Evolutionary conservation across 2,888 invertebrate genomes (phyloP).

Genomic region (Eilema caniola): DNA sequence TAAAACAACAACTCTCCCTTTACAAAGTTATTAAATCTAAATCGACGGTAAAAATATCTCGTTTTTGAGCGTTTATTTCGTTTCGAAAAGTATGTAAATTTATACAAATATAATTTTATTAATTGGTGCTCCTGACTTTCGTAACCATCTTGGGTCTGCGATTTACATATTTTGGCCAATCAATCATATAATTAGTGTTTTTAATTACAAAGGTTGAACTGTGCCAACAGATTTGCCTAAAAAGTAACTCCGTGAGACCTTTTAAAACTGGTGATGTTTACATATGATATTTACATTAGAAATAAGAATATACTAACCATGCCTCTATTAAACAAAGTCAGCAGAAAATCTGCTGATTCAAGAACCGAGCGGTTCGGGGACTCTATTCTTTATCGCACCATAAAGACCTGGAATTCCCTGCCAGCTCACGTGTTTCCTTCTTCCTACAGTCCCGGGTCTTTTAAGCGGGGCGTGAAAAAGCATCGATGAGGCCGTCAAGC

Average conservation of each 20-base stretch:
- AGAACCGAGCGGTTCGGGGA: too few relatives aligned
- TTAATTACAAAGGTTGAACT: background rate
- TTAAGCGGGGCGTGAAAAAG: too few relatives aligned
- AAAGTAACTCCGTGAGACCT: background rate
- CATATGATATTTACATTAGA: too few relatives aligned
- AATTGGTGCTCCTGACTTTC: conserved; percentile 4
- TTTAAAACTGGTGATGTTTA: too few relatives aligned
- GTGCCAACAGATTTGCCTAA: background rate
- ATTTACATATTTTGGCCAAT: background rate
- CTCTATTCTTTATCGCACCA: too few relatives aligned
- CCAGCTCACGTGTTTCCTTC: too few relatives aligned
- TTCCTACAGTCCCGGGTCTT: too few relatives aligned
- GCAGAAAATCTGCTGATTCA: too few relatives aligned
- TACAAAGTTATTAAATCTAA: background rate
- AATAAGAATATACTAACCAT: too few relatives aligned
- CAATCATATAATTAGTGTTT: background rate
- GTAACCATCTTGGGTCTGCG: background rate
- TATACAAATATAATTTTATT: conserved; percentile 6
- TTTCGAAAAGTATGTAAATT: conserved; percentile 1
- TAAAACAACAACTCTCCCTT: background rate
- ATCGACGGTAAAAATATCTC: background rate
- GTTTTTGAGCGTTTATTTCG: background rate
- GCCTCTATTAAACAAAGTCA: too few relatives aligned
- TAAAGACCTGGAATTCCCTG: too few relatives aligned
- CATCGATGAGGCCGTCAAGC: too few relatives aligned